Conservation (phyloP, 2,888 invertebrate species). For the Epinotia ramella region DNA sequence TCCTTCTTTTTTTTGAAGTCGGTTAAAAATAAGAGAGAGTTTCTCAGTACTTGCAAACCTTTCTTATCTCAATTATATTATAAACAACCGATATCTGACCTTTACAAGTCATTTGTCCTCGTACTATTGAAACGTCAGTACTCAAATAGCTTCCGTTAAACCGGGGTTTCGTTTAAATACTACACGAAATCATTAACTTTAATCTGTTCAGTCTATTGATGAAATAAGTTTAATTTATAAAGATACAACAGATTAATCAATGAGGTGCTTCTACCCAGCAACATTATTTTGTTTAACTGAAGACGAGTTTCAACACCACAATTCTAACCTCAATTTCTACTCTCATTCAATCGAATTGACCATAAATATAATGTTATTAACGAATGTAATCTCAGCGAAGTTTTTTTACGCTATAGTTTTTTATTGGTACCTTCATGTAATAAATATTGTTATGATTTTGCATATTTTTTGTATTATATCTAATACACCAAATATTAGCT, state of each 20-base stretch:
- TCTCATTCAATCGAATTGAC: no score
- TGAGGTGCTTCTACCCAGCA: neutral
- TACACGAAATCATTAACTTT: neutral
- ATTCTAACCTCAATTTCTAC: neutral
- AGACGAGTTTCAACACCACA: neutral
- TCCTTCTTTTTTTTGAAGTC: no score
- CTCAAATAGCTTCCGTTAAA: no score
- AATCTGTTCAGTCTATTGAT: neutral
- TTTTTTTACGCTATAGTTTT: neutral
- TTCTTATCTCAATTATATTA: no score
- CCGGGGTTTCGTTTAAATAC: neutral
- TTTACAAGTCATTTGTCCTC: no score
- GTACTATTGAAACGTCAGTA: no score
- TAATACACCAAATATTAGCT: constrained; percentile 2
- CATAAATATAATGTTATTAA: no score
- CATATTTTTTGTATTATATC: neutral
- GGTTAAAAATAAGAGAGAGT: no score
- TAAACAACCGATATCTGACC: no score
- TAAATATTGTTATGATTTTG: neutral
- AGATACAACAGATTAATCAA: neutral
- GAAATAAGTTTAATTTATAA: neutral
- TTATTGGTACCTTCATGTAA: neutral
- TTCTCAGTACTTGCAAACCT: no score
- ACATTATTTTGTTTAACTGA: neutral
- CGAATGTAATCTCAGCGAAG: neutral